Conservation (phyloP, 1,140 invertebrate genomes). For the Thereuonema tuberculata region DNA sequence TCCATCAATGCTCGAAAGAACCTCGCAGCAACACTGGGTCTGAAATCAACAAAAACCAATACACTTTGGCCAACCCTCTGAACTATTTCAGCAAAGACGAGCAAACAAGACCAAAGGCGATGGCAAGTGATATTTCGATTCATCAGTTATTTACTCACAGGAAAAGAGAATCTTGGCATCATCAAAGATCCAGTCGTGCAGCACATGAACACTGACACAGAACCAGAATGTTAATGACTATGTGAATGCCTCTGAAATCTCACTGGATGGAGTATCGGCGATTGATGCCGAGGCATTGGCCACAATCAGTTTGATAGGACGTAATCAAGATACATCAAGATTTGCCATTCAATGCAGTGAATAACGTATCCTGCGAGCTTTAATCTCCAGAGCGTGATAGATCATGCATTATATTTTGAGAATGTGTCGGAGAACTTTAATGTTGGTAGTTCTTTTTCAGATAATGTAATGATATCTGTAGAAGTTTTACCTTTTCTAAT, state of each 20-base stretch:
- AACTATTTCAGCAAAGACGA: too few relatives aligned
- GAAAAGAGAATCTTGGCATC: not conserved
- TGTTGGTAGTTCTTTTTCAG: too few relatives aligned
- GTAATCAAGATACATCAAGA: too few relatives aligned
- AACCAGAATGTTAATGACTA: not conserved
- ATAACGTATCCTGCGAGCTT: not conserved
- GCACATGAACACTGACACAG: not conserved
- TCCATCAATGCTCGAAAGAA: too few relatives aligned
- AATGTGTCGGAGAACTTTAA: not conserved
- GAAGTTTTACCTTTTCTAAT: too few relatives aligned
- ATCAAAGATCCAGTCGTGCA: not conserved
- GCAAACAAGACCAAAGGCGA: not conserved
- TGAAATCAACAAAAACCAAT: too few relatives aligned
- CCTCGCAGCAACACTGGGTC: too few relatives aligned
- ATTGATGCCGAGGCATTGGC: not conserved
- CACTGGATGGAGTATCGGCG: not conserved
- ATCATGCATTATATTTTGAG: not conserved
- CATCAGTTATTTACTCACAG: not conserved
- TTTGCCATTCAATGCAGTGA: not conserved
- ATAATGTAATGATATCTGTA: too few relatives aligned
- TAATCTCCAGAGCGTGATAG: not conserved
- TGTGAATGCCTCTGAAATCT: not conserved
- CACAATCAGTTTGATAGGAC: not conserved
- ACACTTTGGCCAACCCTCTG: too few relatives aligned
- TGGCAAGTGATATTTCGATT: not conserved